Base-by-base conservation (phyloP, 1,140 invertebrate genomes). In the Drosophila ananassae region DNA sequence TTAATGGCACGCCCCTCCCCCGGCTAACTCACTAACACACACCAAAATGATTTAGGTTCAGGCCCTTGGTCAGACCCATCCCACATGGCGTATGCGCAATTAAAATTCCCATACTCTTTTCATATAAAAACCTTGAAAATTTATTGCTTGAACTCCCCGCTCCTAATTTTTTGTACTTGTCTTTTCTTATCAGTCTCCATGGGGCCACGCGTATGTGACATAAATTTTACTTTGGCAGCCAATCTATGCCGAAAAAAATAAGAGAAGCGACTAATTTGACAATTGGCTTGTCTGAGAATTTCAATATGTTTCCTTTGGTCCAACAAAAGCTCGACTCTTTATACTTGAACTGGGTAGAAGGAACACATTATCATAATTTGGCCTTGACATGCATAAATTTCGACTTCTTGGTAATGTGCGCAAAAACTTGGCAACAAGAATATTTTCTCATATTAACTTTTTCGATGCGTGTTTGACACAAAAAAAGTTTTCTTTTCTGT, bases 201-300 rank as follows among this genome's bases (percentile, higher is more conserved):
- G 7, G 41, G 17, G 9, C 12, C 21, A 48, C 13, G 21, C 17
- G 12, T 32, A 51, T 51, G 24, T 3, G 21, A 39, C 62, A 75
- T 75, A 75, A 75, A 75, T 75, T 67, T 22, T 32, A 50, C 71
- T 58, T 75, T 75, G 73, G 50, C 73, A 75, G 71, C 55, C 60
- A 21, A 34, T 28, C 54, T 22, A 22, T 17, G 50, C 5, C 21
- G 41, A 17, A 32, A 34, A 46, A 56, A 57, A 50, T 28, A 56
- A 30, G 53, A 57, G n/a, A 48, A 17, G 41, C 41, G 57, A 57
- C 67, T 57, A 69, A 77, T 77, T 77, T 73, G 73, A 67, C 77
- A 75, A 81, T 85, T 75, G 69, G 82, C 87, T 77, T 78, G 78
- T 82, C 82, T 87, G 74, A 69, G 74, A 81, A 87, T 82, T 81